Evolutionary conservation across 2,113 vertebrate genomes (phyloP).

Genomic region (Corythoichthys haematopterus): DNA sequence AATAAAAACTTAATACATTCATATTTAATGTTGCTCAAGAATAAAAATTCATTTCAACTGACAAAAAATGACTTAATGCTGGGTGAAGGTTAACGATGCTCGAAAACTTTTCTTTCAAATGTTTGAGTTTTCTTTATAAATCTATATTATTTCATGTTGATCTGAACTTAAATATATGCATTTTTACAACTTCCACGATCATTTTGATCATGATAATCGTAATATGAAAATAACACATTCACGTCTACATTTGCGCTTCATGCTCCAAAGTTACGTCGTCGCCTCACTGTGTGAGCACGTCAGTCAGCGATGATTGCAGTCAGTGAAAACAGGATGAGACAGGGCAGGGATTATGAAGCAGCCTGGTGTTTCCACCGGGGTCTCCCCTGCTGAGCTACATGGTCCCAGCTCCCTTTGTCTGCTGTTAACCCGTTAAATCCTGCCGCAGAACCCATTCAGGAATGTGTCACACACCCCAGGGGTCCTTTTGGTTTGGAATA

Average conservation of each 20-base stretch:
- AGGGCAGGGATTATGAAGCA: conserved; percentile 53
- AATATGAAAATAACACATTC: no score
- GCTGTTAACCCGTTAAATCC: conserved; percentile 71
- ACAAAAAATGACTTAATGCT: no score
- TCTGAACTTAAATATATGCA: no score
- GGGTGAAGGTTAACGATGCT: no score
- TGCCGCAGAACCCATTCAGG: conserved; percentile 63
- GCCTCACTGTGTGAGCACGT: conserved; percentile 25
- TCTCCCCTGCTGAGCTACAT: conserved; percentile 65
- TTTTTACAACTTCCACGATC: no score
- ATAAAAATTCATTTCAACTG: no score
- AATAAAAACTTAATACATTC: no score
- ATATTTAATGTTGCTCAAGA: no score
- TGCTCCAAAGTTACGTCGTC: conserved; percentile 18
- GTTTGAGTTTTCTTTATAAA: no score
- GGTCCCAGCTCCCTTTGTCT: conserved; percentile 66
- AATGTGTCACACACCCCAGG: conserved; percentile 65
- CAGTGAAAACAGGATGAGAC: conserved; percentile 44
- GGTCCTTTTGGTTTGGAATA: conserved; percentile 64
- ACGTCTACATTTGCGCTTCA: conserved; percentile 34
- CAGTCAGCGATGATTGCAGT: conserved; percentile 45
- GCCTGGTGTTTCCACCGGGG: conserved; percentile 61
- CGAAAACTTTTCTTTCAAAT: no score
- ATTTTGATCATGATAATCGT: no score
- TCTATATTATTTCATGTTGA: no score